Conservation (phyloP, 2,113 vertebrate genomes). For the Stercorarius parasiticus region DNA sequence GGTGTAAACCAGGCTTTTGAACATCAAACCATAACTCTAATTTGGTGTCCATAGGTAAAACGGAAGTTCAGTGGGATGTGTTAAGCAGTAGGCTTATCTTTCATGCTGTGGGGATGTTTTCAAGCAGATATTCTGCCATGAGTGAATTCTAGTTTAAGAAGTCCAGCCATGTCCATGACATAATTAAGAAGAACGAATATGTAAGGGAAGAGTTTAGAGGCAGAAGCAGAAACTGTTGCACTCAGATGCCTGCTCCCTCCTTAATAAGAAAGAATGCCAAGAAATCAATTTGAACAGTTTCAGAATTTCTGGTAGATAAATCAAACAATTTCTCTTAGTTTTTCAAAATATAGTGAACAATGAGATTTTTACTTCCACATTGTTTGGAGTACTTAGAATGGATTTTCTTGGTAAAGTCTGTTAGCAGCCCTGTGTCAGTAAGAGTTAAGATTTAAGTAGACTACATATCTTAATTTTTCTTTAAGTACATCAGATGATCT, state of each 20-base stretch:
- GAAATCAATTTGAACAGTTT: neutral
- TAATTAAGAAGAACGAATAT: neutral
- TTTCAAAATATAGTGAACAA: neutral
- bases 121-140: neutral
- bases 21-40: neutral
- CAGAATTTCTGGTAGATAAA: neutral
- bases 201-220: neutral
- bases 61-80: neutral
- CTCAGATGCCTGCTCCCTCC: neutral
- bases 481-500: neutral
- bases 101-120: neutral
- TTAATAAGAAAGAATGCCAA: neutral
- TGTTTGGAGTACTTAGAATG: neutral
- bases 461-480: neutral
- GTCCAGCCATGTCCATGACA: too few species aligned
- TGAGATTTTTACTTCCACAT: neutral
- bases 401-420: neutral
- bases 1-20: neutral
- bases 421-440: neutral
- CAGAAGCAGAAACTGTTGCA: neutral
- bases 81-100: neutral
- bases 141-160: neutral
- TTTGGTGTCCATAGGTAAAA: neutral
- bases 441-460: neutral
- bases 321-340: neutral